phyloP scores from a whole-genome alignment of 2,888 invertebrate species.

The Cephus rjabovi region DNA sequence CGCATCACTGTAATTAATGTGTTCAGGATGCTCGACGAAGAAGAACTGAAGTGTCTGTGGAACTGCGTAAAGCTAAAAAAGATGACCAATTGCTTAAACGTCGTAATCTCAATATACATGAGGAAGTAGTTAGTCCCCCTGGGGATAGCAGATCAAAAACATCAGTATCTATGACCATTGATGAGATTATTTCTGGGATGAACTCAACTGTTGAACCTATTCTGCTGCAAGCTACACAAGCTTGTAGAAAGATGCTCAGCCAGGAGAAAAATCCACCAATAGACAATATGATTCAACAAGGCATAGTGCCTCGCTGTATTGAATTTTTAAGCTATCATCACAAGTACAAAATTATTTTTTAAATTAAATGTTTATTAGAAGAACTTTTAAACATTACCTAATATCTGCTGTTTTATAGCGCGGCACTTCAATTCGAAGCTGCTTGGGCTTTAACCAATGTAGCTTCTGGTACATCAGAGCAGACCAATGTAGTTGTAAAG shows the following conservation, averaged over 20 bases:
- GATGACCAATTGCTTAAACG: constrained; percentile 94
- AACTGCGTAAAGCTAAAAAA: constrained; percentile 91
- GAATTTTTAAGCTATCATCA: constrained; percentile 78
- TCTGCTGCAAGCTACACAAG: constrained; percentile 80
- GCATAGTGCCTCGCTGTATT: constrained; percentile 86
- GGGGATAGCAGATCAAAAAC: constrained; percentile 59
- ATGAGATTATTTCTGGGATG: constrained; percentile 81
- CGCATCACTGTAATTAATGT: constrained; percentile 14
- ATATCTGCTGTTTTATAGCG: constrained; percentile 66
- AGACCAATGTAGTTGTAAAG: constrained; percentile 89
- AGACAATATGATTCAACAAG: constrained; percentile 83
- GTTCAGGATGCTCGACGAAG: constrained; percentile 87
- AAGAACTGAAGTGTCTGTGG: constrained; percentile 89
- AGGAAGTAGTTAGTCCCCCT: constrained; percentile 67
- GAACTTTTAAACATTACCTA: not conserved
- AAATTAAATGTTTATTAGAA: not conserved
- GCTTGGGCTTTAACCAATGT: constrained; percentile 98
- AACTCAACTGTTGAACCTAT: constrained; percentile 73
- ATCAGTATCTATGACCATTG: constrained; percentile 70
- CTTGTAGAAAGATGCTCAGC: constrained; percentile 89
- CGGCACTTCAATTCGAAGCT: constrained; percentile 91
- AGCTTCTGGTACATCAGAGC: constrained; percentile 92
- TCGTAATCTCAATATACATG: constrained; percentile 79
- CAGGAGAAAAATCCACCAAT: constrained; percentile 93
- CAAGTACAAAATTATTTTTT: constrained; percentile 71